A percentile compares a stretch with the other conserved stretches of the same genome.
phyloP scores from a whole-genome alignment of 64 coral and sea anemone species.

The Stylophora pistillata region DNA sequence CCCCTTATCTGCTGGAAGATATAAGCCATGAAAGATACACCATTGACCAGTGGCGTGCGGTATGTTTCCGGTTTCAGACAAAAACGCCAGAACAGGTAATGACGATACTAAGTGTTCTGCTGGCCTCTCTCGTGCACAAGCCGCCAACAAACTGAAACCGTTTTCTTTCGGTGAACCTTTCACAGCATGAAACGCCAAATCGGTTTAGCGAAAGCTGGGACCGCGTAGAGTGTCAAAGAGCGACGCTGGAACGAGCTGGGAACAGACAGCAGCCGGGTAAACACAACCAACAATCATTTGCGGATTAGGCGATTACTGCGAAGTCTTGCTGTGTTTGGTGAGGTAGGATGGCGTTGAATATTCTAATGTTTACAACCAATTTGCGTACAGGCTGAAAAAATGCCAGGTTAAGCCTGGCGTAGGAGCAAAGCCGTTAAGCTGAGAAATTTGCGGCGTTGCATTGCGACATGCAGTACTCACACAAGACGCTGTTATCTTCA shows the following conservation, averaged over 20 bases:
- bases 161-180: not conserved
- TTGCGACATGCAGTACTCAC: not conserved
- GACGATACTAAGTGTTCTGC: constrained; percentile 13
- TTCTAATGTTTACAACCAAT: constrained; percentile 16
- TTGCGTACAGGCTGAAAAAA: not conserved
- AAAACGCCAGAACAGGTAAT: constrained; percentile 11
- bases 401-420: not conserved
- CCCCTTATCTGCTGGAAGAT: constrained; percentile 54
- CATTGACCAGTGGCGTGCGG: constrained; percentile 48
- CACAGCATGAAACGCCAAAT: not conserved
- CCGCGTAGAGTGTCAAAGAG: not conserved
- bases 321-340: constrained; percentile 47
- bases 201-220: not conserved
- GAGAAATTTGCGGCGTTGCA: not conserved
- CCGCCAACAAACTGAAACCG: not conserved
- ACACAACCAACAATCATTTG: constrained; percentile 45
- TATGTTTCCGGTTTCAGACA: constrained; percentile 62
- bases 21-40: constrained; percentile 74
- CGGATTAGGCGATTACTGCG: constrained; percentile 52
- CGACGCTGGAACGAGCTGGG: not conserved
- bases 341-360: constrained; percentile 38
- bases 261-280: constrained; percentile 7
- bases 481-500: constrained; percentile 18
- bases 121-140: constrained; percentile 3
- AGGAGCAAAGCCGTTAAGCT: not conserved